Base-by-base conservation (phyloP, 2,888 invertebrate species). In the Euclidia mi region DNA sequence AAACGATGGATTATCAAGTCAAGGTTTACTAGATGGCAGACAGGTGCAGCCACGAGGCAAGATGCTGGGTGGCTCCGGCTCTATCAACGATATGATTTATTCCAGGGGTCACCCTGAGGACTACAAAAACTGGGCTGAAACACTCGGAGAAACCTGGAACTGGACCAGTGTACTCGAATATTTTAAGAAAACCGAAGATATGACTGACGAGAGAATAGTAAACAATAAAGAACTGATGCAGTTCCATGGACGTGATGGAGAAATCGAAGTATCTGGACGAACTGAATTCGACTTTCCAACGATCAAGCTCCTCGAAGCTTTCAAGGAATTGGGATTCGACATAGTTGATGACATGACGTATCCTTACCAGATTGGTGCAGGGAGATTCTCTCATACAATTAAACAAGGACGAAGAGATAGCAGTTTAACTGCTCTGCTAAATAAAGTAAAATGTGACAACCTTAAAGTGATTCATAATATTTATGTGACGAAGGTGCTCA, bases 11-110 rank as follows among this genome's bases (percentile, higher is more conserved):
- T 52, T 57, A 31, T 76, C 90, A 0, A 87, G 92, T 38, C 91
- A 90, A 51, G 85, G 84, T 0, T 72, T 91, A 20, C 53, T 43
- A 1, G 78, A 62, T 1, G 89, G 90, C 2, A 74, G 69, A 0
- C 86, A 90, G 76, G 70, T 69, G 15, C 92, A 90, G 59, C 91
- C 91, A 0, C 86, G 92, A 0, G 92, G 91, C 10, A 86, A 70
- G 64, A 82, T 91, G 86, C 80, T 94, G 6, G 92, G 92, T 0
- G 92, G 93, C 35, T 85, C 78, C 58, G 91, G 91, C 34, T 89
- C 91, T 18, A 66, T 91, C 51, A 92, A 91, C 56, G 89, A 89
- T 73, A 91, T 92, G 92, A 79, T 93, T 6, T 92, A 93, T 68
- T 72, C 91, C 1, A 78, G 93, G 2, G 93, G 93, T 0, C 85